phyloP scores from a whole-genome alignment of 92 coral and sea anemone genomes.

The Desmophyllum pertusum region DNA sequence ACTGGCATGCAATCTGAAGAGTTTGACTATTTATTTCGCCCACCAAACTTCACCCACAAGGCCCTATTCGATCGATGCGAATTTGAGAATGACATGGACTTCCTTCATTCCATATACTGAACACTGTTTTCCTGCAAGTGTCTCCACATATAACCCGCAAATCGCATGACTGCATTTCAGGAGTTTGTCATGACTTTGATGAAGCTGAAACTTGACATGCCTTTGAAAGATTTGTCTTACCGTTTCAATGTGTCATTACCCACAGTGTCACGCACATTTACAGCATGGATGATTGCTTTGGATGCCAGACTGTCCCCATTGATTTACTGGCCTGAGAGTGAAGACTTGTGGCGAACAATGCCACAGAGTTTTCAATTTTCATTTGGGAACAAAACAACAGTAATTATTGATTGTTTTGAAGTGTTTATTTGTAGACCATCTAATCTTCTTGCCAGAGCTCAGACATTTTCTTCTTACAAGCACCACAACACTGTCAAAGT shows the following conservation, averaged over 20 bases:
- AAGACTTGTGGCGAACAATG: slow-evolving; percentile 59
- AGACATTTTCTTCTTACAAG: slow-evolving; percentile 51
- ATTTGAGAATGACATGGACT: slow-evolving; percentile 13
- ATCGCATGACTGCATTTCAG: slow-evolving; percentile 19
- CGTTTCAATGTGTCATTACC: slow-evolving; percentile 34
- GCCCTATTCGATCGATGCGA: background rate
- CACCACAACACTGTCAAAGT: slow-evolving; percentile 65
- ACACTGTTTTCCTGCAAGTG: slow-evolving; percentile 27
- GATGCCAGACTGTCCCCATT: slow-evolving; percentile 34
- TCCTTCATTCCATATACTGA: slow-evolving; percentile 15
- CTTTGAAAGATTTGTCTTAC: slow-evolving; percentile 40
- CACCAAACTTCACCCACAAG: background rate
- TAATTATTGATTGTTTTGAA: slow-evolving; percentile 64
- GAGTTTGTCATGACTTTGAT: slow-evolving; percentile 42
- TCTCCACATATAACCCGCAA: slow-evolving; percentile 34
- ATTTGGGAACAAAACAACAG: slow-evolving; percentile 55
- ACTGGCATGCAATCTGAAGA: slow-evolving; percentile 24
- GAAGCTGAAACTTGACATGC: slow-evolving; percentile 41
- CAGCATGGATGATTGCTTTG: slow-evolving; percentile 42
- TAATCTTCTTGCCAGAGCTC: slow-evolving; percentile 55
- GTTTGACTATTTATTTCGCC: slow-evolving; percentile 13
- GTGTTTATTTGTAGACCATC: slow-evolving; percentile 50
- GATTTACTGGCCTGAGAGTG: slow-evolving; percentile 57
- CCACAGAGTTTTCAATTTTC: slow-evolving; percentile 50
- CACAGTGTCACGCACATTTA: slow-evolving; percentile 31